Evolutionary conservation across 1,140 invertebrate genomes (phyloP), one percentile per base, ranked within the genome.

Genomic region (Zaprionus ghesquierei): DNA sequence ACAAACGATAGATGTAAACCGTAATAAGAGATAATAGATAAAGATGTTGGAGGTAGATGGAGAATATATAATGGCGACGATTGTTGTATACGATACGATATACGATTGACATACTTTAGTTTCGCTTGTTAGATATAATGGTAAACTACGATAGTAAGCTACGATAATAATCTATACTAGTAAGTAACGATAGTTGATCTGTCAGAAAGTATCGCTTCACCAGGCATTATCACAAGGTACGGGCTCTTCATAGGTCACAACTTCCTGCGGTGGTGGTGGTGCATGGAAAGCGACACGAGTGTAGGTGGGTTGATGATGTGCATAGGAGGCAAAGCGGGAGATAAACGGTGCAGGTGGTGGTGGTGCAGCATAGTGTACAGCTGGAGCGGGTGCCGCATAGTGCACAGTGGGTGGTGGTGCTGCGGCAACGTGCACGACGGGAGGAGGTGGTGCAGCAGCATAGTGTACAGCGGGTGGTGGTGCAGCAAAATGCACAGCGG

Each of bases 211-310:
- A n/a, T 0, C 18, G 41, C 41, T n/a, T 68, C 25, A 74, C 71
- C 71, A 74, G 44, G 23, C 59, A 6, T 25, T 62, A 10, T 69
- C 71, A 10, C 66, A 74, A 29, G 71, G 71, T 9, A 54, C n/a
- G 5, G 35, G 44, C 23, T 59, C 51, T 8, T 50, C 61, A 15
- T 27, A 63, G 35, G 31, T 41, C 10, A 50, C 61, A 41, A 63
- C 22, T 38, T 18, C 44, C 0, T 29, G 29, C 9, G 55, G 9
- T 33, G 65, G 51, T 10, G 64, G 61, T 49, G 79, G 56, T 31
- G 70, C 49, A 38, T 65, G 54, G 12, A 51, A 20, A 5, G 23
- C 20, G n/a, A 58, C 41, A 10, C 23, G 25, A 22, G 8, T n/a
- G 15, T 56, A 41, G 9, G 23, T 10, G 13, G 55, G 51, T 27